Evolutionary conservation across 2,113 vertebrate species (phyloP), one percentile per base, ranked within the genome.

Genomic region (Cottus gobio): DNA sequence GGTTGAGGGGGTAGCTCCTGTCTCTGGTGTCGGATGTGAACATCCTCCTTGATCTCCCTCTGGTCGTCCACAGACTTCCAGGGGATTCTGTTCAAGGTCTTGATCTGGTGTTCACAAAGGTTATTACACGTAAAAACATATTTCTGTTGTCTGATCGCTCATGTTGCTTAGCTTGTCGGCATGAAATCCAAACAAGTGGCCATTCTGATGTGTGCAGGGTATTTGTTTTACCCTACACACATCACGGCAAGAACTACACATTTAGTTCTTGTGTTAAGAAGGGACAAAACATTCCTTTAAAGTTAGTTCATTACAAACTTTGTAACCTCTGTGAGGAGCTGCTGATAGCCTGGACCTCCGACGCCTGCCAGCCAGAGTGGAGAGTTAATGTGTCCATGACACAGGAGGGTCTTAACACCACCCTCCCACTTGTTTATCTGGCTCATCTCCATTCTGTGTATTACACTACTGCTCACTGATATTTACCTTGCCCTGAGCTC

Each of bases 371-470:
- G 63, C 22, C 68, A 61, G 44, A 64, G 48, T 12, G 52, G 30
- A 71, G 72, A 79, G 67, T 71, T 88, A 80, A 88, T 86, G 61
- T 83, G 52, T 79, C 63, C 73, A 65, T 78, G 71, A 83, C 71
- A 85, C 65, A 39, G 30, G 37, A 77, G 71, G 69, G 54, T 78
- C 63, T 80, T 83, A 78, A 80, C 82, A 39, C 62, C 73, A 26
- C 54, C 70, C 73, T 58, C 66, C 66, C 64, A 46, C 71, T 77
- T 70, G 65, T 89, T 86, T 80, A 85, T 87, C 81, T 63, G 70
- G 26, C 37, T 57, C 15, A 76, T 88, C 82, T 88, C 72, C 52
- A 75, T 82, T 77, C 37, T 70, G 54, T 79, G 83, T 84, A 78
- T 82, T 79, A 80, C 80, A 69, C 71, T 28, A 79, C 57, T 81